Evolutionary conservation across 2,113 vertebrate species (phyloP).

Genomic region (Pachyramphus minor): DNA sequence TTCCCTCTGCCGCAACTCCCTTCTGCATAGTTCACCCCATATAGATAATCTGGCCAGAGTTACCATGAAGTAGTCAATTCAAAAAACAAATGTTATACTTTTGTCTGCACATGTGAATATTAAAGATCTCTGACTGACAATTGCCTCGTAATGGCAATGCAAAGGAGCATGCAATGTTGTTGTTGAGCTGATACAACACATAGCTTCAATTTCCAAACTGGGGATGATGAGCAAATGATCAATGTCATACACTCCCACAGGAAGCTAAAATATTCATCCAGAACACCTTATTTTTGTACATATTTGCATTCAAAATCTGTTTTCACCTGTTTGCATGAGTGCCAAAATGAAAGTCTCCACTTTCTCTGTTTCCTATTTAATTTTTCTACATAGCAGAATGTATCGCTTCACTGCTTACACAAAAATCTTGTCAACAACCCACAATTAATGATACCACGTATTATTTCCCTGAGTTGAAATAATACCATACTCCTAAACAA

Average conservation of each 20-base stretch:
- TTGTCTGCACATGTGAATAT: background rate
- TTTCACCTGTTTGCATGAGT: background rate
- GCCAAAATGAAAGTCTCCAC: constrained; percentile 1
- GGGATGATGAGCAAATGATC: background rate
- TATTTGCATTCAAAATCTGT: constrained; percentile 4
- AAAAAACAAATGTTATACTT: background rate
- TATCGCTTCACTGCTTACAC: background rate
- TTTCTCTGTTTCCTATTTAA: constrained; percentile 1
- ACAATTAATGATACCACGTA: background rate
- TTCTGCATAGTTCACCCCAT: background rate
- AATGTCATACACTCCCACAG: background rate
- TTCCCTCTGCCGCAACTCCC: background rate
- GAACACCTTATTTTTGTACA: constrained; percentile 17
- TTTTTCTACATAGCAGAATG: background rate
- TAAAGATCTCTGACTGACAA: background rate
- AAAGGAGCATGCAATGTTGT: background rate
- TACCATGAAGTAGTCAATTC: background rate
- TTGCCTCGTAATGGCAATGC: accelerated
- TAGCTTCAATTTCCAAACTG: background rate
- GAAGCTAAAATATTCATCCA: constrained; percentile 23
- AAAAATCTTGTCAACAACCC: constrained; percentile 13
- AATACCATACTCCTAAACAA: background rate
- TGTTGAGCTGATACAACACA: background rate
- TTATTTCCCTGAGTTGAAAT: background rate
- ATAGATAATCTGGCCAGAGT: background rate